Evolutionary conservation across 2,888 invertebrate genomes (phyloP).

Genomic region (Luperina nickerlii): DNA sequence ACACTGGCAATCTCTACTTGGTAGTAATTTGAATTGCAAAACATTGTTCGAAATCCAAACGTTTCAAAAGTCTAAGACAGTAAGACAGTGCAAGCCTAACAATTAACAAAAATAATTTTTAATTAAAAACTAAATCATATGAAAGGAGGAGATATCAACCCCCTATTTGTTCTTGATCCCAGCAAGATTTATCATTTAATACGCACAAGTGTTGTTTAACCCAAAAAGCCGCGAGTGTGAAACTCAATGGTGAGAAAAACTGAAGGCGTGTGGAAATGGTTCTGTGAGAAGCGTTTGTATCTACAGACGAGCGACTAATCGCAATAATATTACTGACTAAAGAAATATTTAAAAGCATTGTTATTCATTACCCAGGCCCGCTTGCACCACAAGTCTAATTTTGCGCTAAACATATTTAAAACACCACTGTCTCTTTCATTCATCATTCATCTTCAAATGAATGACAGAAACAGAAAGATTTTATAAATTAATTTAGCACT

Average conservation of each 20-base stretch:
- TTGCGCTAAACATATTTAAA: too few species aligned
- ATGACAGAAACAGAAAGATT: neutral
- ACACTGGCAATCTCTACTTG: neutral
- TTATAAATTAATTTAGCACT: neutral
- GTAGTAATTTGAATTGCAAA: neutral
- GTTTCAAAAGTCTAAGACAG: neutral
- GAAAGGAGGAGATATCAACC: neutral
- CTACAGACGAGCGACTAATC: conserved; percentile 43
- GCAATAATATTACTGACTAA: neutral
- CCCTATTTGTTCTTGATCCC: conserved; percentile 9
- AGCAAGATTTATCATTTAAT: conserved; percentile 45
- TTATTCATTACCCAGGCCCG: neutral
- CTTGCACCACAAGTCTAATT: neutral
- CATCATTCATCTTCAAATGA: neutral
- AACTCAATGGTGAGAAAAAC: conserved; percentile 65
- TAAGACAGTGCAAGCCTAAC: neutral
- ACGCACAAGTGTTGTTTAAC: conserved; percentile 48
- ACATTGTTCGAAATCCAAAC: neutral
- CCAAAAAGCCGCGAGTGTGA: conserved; percentile 63
- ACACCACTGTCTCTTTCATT: neutral
- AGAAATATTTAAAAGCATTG: neutral
- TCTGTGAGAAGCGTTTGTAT: conserved; percentile 50
- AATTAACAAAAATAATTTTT: neutral
- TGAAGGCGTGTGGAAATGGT: conserved; percentile 57
- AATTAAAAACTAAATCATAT: neutral